Evolutionary conservation across 2,797 vertebrate species (phyloP).

Genomic region (Cyprinella venusta): DNA sequence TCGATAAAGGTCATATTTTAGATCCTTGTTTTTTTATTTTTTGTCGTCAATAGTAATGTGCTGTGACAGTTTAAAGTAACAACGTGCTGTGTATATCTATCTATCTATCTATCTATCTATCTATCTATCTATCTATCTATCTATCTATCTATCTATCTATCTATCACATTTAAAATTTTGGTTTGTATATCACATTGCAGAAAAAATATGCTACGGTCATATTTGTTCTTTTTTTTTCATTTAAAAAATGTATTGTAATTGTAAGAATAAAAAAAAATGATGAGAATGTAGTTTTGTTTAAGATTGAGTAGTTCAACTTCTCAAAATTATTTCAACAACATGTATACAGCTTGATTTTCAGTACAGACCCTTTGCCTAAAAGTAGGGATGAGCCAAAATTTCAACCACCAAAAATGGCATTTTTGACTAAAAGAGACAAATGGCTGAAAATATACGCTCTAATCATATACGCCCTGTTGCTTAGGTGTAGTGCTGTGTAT

Average conservation of each 20-base stretch:
- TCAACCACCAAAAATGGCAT: no score
- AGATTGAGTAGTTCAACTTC: background rate
- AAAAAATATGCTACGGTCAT: background rate
- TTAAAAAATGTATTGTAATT: background rate
- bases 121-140: no score
- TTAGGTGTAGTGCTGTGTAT: no score
- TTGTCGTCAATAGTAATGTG: background rate
- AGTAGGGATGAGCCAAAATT: no score
- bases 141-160: no score
- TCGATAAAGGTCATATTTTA: background rate
- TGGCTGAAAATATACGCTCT: no score
- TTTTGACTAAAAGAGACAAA: no score
- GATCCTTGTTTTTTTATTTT: background rate
- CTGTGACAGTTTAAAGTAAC: background rate
- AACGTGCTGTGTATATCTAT: no score
- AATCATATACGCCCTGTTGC: no score
- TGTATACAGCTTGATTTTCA: background rate
- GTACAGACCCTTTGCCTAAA: background rate
- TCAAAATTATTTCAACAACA: background rate
- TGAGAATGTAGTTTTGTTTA: background rate
- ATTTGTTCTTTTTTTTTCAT: background rate
- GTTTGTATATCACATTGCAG: background rate
- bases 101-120: no score
- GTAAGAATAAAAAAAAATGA: background rate
- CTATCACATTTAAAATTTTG: background rate